These are phyloP conservation scores for Stegostoma tigrinum DNA, from an alignment of 2,113 vertebrate genomes.

Conservation along the genomic window DNA sequence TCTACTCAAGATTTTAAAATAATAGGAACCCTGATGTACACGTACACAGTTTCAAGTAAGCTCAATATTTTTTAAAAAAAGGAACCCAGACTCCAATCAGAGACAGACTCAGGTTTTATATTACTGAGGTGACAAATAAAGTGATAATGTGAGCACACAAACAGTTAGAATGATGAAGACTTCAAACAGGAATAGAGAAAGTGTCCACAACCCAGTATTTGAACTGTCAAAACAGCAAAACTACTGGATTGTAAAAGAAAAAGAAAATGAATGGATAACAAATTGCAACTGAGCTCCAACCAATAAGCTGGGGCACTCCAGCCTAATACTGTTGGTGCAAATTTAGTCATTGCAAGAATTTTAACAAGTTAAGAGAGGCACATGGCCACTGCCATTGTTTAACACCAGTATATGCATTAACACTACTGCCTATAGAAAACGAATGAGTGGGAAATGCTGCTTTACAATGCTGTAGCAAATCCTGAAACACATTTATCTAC, in stretches of 20 bases:
- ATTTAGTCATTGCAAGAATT: not conserved
- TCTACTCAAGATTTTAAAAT: not conserved
- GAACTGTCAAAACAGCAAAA: slow-evolving; percentile 8
- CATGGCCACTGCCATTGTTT: not conserved
- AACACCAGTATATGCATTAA: not conserved
- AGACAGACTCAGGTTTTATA: slow-evolving; percentile 21
- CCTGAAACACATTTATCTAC: not conserved
- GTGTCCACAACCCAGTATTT: not conserved
- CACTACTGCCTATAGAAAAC: not conserved
- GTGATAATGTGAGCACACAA: not conserved
- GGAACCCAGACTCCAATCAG: slow-evolving; percentile 20
- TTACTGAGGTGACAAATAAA: slow-evolving; percentile 32
- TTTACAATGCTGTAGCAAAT: not conserved
- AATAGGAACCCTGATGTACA: slow-evolving; percentile 28
- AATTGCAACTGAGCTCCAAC: not conserved
- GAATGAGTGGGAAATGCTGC: not conserved
- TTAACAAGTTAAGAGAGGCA: not conserved
- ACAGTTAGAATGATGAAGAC: not conserved
- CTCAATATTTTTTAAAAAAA: slow-evolving; percentile 7
- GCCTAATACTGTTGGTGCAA: not conserved
- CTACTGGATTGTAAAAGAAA: slow-evolving; percentile 22
- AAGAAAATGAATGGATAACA: slow-evolving; percentile 1
- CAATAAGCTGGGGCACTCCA: slow-evolving; percentile 33
- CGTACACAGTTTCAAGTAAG: not conserved
- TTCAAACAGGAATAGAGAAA: slow-evolving; percentile 1